phyloP scores from a whole-genome alignment of 2,113 vertebrate species.

The Panthera tigris region DNA sequence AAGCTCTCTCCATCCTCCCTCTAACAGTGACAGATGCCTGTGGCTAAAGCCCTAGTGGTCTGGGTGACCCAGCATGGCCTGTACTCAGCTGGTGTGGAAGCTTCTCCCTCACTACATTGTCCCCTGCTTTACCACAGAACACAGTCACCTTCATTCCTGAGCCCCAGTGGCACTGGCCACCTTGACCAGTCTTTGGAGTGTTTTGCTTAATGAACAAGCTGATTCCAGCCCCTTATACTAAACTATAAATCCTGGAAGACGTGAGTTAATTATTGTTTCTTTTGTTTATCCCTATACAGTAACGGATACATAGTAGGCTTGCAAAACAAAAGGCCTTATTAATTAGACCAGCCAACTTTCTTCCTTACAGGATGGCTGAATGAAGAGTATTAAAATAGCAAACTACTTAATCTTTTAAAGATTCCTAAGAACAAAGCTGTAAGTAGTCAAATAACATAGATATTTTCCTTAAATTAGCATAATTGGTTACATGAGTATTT shows the following conservation, averaged over 20 bases:
- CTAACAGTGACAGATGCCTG: not conserved
- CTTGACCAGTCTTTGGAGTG: not conserved
- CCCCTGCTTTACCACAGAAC: not conserved
- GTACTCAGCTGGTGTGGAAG: rapidly evolving
- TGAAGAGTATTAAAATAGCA: constrained; percentile 9
- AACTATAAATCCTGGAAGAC: not conserved
- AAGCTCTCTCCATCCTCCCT: not conserved
- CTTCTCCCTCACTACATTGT: not conserved
- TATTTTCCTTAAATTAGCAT: constrained; percentile 81
- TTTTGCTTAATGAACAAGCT: not conserved
- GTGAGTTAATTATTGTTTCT: not conserved
- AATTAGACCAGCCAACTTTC: not conserved
- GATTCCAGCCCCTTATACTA: not conserved
- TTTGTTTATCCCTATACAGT: not conserved
- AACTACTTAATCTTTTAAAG: constrained; percentile 46
- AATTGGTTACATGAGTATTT: constrained; percentile 76
- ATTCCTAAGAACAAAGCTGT: constrained; percentile 37
- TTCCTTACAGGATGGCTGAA: not conserved
- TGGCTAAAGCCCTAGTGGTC: not conserved
- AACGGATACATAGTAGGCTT: not conserved
- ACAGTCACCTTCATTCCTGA: not conserved
- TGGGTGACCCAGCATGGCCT: not conserved
- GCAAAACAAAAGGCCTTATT: not conserved
- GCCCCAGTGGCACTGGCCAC: not conserved
- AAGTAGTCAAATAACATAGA: constrained; percentile 71